Conservation (phyloP, 1,140 invertebrate species). For the Mercenaria mercenaria region DNA sequence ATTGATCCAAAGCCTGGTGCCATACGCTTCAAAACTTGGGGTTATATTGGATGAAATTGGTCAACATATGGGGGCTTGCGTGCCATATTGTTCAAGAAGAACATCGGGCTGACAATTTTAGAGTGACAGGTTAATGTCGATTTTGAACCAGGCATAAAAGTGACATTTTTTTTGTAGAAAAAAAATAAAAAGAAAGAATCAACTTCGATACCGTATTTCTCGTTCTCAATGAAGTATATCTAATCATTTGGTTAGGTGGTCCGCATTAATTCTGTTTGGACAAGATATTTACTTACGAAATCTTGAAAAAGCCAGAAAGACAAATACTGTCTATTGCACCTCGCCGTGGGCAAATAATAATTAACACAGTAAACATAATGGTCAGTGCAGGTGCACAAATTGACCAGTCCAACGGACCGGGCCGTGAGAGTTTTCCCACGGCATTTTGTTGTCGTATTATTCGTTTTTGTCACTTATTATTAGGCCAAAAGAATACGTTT, state of each 20-base stretch:
- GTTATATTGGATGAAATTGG: constrained; percentile 20
- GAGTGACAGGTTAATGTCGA: background rate
- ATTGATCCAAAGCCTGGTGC: constrained; percentile 8
- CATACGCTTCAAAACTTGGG: constrained; percentile 15
- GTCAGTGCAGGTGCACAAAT: constrained; percentile 51
- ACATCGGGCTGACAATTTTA: background rate
- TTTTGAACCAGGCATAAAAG: background rate
- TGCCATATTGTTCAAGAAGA: constrained; percentile 14
- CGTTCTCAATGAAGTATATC: no score
- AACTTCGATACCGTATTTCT: no score
- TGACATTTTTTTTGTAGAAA: background rate
- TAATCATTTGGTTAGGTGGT: constrained; percentile 27
- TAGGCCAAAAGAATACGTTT: background rate
- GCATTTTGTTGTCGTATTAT: constrained; percentile 9
- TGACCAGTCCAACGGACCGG: constrained; percentile 27
- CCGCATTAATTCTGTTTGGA: constrained; percentile 55
- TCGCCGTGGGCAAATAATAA: constrained; percentile 56
- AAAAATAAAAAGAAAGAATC: no score
- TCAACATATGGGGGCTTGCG: constrained; percentile 31
- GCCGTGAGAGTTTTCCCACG: constrained; percentile 42
- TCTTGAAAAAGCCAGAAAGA: constrained; percentile 1
- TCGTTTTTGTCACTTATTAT: background rate
- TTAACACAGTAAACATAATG: constrained; percentile 50
- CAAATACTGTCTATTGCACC: constrained; percentile 43
- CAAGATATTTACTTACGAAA: constrained; percentile 38